phyloP scores from a whole-genome alignment of 2,888 invertebrate genomes.

The Miltochrista miniata region DNA sequence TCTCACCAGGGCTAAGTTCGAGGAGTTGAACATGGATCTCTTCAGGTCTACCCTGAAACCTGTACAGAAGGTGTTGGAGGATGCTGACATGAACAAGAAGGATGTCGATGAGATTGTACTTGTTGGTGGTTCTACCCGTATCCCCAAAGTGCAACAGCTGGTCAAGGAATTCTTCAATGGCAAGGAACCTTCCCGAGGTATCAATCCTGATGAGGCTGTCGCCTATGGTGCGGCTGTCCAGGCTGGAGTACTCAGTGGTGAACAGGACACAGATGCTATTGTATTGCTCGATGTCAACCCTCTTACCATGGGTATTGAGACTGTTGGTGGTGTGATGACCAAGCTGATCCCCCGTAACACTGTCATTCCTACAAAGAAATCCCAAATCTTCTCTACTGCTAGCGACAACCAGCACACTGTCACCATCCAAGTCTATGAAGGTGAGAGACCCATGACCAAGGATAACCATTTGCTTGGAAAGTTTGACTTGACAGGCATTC shows the following conservation, averaged over 20 bases:
- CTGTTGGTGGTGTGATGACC: constrained; percentile 99
- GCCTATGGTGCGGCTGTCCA: constrained; percentile 99
- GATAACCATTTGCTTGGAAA: constrained; percentile 99
- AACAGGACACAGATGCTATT: constrained; percentile 98
- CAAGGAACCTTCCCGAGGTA: constrained; percentile 98
- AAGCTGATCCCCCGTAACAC: constrained; percentile 99
- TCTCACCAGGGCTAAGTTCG: constrained; percentile 98
- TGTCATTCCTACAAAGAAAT: constrained; percentile 99
- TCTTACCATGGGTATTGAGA: constrained; percentile 99
- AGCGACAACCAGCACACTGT: constrained; percentile 99
- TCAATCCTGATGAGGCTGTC: constrained; percentile 99
- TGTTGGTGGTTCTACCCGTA: constrained; percentile 99
- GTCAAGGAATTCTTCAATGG: constrained; percentile 98
- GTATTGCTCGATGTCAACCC: constrained; percentile 99
- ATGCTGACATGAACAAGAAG: constrained; percentile 99
- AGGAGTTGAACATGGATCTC: constrained; percentile 97
- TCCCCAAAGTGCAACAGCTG: constrained; percentile 97
- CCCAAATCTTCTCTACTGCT: constrained; percentile 99
- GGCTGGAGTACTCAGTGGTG: constrained; percentile 98
- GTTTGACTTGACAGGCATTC: constrained; percentile 98
- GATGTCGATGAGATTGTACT: constrained; percentile 99
- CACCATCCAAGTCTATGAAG: constrained; percentile 99
- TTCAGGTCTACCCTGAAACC: constrained; percentile 97
- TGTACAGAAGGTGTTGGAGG: constrained; percentile 97
- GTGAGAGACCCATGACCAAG: constrained; percentile 99